phyloP scores from a whole-genome alignment of 2,113 vertebrate genomes.

The Bubo blakistoni region DNA sequence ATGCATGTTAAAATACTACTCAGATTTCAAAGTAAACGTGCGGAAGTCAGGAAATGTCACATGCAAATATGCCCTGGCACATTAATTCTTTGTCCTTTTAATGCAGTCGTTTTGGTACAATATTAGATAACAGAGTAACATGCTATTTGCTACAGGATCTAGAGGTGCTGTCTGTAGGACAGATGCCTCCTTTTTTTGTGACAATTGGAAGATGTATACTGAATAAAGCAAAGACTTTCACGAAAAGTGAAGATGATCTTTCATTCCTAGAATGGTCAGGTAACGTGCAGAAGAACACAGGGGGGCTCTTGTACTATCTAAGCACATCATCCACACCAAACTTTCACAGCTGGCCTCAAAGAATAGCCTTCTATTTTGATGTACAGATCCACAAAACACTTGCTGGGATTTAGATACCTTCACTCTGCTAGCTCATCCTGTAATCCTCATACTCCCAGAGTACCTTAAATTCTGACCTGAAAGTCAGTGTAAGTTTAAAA shows the following conservation, averaged over 20 bases:
- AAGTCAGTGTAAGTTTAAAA: background rate
- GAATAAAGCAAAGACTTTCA: background rate
- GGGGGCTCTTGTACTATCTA: background rate
- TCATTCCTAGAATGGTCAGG: background rate
- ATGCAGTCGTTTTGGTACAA: background rate
- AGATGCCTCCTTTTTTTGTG: background rate
- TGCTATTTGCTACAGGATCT: background rate
- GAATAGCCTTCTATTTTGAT: background rate
- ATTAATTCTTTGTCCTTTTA: background rate
- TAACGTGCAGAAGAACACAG: background rate
- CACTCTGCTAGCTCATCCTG: background rate
- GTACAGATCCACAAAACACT: background rate
- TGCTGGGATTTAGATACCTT: background rate
- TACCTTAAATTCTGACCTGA: background rate
- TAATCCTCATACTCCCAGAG: background rate
- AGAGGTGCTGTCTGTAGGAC: background rate
- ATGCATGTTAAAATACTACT: background rate
- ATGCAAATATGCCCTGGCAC: background rate
- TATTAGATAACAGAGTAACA: background rate
- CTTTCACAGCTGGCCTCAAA: background rate
- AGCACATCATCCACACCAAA: background rate
- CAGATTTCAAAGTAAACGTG: background rate
- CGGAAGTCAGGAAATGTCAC: background rate
- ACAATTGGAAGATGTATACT: background rate
- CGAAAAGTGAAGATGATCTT: background rate